Base-by-base conservation (phyloP, 2,113 vertebrate species). In the Passer montanus region DNA sequence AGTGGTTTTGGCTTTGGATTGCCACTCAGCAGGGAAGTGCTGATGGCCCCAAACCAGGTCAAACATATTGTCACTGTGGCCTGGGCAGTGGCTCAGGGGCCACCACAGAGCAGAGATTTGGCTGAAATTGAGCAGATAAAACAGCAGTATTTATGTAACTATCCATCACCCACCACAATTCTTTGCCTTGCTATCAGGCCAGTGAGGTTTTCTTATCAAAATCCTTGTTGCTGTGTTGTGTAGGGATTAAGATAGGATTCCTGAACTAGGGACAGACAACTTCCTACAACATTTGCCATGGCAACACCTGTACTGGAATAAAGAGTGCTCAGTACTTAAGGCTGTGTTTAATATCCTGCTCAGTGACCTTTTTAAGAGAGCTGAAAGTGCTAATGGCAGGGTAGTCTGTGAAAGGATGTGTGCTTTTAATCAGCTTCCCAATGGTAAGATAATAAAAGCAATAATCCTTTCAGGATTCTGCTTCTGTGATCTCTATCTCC, bases 391-490 rank as follows among this genome's bases (percentile, higher is more conserved):
- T 89, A 72, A 87, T 56, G 53, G 37, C 43, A 68, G 33, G 19
- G 35, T 64, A 55, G 60, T 35, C 44, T 55, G 20, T 81, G 87
- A 81, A 81, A 91, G 50, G 60, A 63, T 84, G 59, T 15, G 49
- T 87, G 69, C 60, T 87, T 82, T 79, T 82, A 91, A 89, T 84
- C 74, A 93, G 60, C 74, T 94, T 87, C 74, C 59, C 84, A 82
- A 56, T 44, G 75, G 73, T 17, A 75, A 58, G 77, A 59, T 87
- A 87, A 87, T 81, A 82, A 84, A 63, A 84, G 56, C 56, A 72
- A 44, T 87, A 78, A 91, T 84, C 47, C 52, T 84, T 91, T 79
- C 76, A 87, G 66, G 69, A 82, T 90, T 75, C 84, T 83, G 35
- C 52, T 82, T 82, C 49, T 67, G 0, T 75, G 58, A 75, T 47